Evolutionary conservation across 2,888 invertebrate genomes (phyloP), one percentile per base, ranked within the genome.

Genomic region (Physocephala rufipes): DNA sequence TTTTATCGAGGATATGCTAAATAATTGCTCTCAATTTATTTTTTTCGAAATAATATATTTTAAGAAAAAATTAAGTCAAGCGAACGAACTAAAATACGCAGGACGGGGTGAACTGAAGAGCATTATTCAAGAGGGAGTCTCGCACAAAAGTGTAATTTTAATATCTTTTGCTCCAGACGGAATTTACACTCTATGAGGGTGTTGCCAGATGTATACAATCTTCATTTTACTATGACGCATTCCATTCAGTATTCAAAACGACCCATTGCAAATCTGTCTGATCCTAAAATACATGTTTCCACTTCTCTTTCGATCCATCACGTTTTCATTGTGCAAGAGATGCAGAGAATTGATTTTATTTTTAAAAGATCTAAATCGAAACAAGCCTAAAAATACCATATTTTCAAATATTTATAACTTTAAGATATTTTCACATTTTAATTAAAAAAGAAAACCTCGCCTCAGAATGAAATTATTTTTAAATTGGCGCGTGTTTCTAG

Each of bases 401-500:
- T 36, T 49, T 47, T 13, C 7, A 67, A 36, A 67, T 53, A 58
- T 58, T 58, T 67, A 55, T 67, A 67, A 43, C 58, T 58, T 58
- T 64, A 58, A 67, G 55, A 36, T 24, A 43, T 64, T 53, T 64
- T 58, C 36, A 26, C 63, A 63, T 47, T 47, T 63, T 45, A 63
- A 63, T 49, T 47, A 47, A 63, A 63, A 36, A 19, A 24, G 19
- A 45, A 63, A 63, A 47, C 47, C 63, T 71, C 67, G 26, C 36
- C 36, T 36, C 36, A 36, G 45, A 58, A 43, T 30, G 59, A 59
- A 67, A 73, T 67, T 67, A 73, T 67, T 73, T 73, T 71, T 67
- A 67, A 73, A 67, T 67, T 73, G 67, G 67, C 70, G 70, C 71
- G 73, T 73, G 67, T 26, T 59, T 51, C 30, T 24, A 24, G 58